Conservation (phyloP, 2,113 vertebrate species). For the Anas platyrhynchos region DNA sequence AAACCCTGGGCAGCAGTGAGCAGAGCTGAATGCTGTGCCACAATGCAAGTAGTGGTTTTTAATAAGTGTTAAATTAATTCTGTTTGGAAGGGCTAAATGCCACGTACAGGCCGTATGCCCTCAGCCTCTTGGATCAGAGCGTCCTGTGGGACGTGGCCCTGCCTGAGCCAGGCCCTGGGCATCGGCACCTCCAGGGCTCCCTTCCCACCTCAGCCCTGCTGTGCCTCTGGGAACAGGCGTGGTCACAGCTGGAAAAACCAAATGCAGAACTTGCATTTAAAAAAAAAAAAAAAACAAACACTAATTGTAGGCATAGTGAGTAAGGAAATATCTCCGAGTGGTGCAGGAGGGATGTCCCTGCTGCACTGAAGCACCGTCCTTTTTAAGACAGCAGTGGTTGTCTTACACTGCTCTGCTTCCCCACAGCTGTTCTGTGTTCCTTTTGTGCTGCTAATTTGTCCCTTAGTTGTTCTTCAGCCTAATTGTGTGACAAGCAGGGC, state of each 20-base stretch:
- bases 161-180: not conserved
- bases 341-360: not conserved
- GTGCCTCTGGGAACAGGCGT: not conserved
- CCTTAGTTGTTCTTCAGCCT: not conserved
- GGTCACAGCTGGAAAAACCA: not conserved
- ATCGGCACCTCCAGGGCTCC: not conserved
- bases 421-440: not conserved
- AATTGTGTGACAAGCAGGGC: not conserved
- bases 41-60: not conserved
- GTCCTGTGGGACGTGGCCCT: not conserved
- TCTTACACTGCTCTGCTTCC: not conserved
- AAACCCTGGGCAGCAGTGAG: not conserved
- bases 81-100: not conserved
- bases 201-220: not conserved
- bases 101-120: accelerated
- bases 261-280: not conserved
- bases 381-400: not conserved
- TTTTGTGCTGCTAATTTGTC: not conserved
- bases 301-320: accelerated
- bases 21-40: not conserved
- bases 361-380: not conserved
- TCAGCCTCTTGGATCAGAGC: not conserved
- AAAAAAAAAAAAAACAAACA: not conserved
- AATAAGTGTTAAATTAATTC: not conserved
- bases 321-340: not conserved